Conservation (phyloP, 2,888 invertebrate genomes). For the Sphinx pinastri region DNA sequence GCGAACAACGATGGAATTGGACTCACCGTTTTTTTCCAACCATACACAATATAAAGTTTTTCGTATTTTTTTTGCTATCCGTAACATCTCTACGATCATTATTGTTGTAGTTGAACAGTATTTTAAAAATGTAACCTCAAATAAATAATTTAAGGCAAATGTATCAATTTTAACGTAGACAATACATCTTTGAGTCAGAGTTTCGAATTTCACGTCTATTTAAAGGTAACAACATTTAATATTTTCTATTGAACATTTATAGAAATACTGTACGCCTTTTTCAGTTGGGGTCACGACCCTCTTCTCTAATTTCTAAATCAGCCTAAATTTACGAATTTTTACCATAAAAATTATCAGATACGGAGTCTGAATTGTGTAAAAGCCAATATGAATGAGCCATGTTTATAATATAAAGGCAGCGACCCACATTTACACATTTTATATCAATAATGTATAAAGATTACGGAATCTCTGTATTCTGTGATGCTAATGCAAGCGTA, state of each 20-base stretch:
- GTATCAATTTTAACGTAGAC: background rate
- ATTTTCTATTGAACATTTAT: too few relatives aligned
- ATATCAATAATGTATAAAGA: background rate
- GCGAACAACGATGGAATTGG: background rate
- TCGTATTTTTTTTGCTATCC: background rate
- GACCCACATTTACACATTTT: background rate
- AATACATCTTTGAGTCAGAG: background rate
- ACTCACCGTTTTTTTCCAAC: background rate
- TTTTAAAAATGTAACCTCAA: conserved; percentile 17
- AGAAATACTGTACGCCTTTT: too few relatives aligned
- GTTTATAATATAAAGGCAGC: background rate
- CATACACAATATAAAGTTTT: too few relatives aligned
- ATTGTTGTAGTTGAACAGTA: background rate
- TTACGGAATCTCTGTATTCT: background rate
- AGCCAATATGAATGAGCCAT: background rate
- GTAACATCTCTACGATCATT: background rate
- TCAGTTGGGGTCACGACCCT: too few relatives aligned
- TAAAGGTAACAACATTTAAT: background rate
- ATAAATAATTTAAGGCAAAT: background rate
- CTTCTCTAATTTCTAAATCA: too few relatives aligned
- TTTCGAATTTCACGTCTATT: background rate
- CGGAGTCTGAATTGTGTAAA: too few relatives aligned
- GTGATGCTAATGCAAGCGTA: background rate
- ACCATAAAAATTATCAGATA: too few relatives aligned
- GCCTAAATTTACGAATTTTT: too few relatives aligned